A percentile compares a stretch with the other conserved stretches of the same genome.
phyloP scores from a whole-genome alignment of 2,888 invertebrate genomes.

The Drosophila greeni region DNA sequence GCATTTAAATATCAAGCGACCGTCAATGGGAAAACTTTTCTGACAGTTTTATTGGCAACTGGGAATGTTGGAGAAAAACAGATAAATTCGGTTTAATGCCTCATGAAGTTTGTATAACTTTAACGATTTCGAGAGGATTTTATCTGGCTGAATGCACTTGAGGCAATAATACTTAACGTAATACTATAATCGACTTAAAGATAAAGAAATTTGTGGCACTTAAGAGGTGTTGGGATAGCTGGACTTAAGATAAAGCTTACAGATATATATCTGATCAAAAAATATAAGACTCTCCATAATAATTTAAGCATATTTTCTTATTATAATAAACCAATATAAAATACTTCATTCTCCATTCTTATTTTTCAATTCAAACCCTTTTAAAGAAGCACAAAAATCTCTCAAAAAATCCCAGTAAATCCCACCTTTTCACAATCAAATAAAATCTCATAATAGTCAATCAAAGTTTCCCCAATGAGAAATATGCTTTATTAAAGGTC shows the following conservation, averaged over 20 bases:
- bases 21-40: constrained; percentile 8
- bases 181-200: not conserved
- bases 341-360: too few relatives aligned
- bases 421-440: not conserved
- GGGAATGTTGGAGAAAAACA: constrained; percentile 3
- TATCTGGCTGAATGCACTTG: not conserved
- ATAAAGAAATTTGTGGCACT: not conserved
- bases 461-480: constrained; percentile 5
- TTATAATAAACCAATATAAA: too few relatives aligned
- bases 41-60: constrained; percentile 10
- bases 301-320: too few relatives aligned
- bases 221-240: not conserved
- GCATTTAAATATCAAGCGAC: constrained; percentile 4
- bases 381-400: not conserved
- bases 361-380: not conserved
- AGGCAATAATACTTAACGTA: not conserved
- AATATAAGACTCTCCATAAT: too few relatives aligned
- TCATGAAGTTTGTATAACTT: constrained; percentile 3
- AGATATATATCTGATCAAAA: too few relatives aligned
- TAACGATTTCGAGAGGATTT: not conserved
- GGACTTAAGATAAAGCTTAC: not conserved
- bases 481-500: constrained; percentile 3
- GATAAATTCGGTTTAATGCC: constrained; percentile 4
- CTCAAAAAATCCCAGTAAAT: not conserved
- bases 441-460: not conserved